Base-by-base conservation (phyloP, 2,888 invertebrate genomes). In the Punctoribates punctum region DNA sequence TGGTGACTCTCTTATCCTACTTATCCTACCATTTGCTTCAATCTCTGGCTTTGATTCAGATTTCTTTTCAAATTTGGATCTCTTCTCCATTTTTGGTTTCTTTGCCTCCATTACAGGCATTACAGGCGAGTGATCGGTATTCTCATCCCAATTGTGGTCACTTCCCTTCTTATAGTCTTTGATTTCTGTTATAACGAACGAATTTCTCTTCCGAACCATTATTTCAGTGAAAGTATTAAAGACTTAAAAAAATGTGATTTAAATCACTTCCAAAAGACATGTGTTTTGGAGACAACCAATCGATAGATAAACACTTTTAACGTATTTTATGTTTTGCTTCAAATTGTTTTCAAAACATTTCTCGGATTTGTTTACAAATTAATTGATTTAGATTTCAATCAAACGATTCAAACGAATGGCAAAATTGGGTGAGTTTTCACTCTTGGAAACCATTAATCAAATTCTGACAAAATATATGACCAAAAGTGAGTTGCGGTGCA, bases 371-470 rank as follows among this genome's bases (percentile, higher is more conserved):
- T 62, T 29, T 62, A 34, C 29, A 62, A 62, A 62, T 62, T 15
- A 17, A 62, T 62, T 62, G 27, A 62, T 27, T 23, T 27, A 8
- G 3, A 60, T 27, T 60, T 25, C 3, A 62, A 34, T 34, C 13
- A 62, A 23, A 27, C 3, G 17, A 62, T 34, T 17, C 38, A 42
- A 72, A 25, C 1, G 20, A 72, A 72, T 72, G 72, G 72, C 72
- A 72, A 72, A 72, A 46, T 46, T 72, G 8, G 48, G 72, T 72
- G 48, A 72, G 72, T 72, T 46, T 72, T 70, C 8, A 27, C 6
- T 46, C 72, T 46, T 20, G 25, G 13, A 1, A 17, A 17, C 38
- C n/a, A 20, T 38, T 20, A 38, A 20, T 62, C 5, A 27, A 27
- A 27, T 62, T 29, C 20, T 23, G 34, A 34, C 13, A 62, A 29